Evolutionary conservation across 1,140 invertebrate genomes (phyloP), one percentile per base, ranked within the genome.

Genomic region (Drosophila eugracilis): DNA sequence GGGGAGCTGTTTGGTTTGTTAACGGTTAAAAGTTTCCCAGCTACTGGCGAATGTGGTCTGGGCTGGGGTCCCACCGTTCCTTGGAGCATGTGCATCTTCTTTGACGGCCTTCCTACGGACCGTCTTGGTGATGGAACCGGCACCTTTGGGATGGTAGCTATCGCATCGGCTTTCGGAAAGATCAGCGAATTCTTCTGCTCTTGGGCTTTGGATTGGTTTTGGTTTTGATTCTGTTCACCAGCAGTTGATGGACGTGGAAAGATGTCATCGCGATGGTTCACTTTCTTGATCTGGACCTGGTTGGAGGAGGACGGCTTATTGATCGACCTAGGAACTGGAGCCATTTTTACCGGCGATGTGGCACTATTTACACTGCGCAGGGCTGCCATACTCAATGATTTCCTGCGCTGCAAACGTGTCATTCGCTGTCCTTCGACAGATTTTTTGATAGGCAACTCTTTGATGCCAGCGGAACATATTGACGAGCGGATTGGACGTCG

Each of bases 261-360:
- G 19, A 72, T 65, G 36, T 67, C 80, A n/a, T 84, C 75, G 6
- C 21, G 34, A 0, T 2, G 6, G 10, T 0, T 34, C 12, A 39
- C 9, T 36, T 41, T 10, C 9, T 12, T 49, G 10, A 24, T 22
- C 17, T 36, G 57, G 17, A 14, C 24, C n/a, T n/a, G n/a, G n/a
- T n/a, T 22, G 44, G 14, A 2, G 24, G 44, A 28, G 0, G 48
- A 0, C 12, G 26, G 54, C 19, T 47, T 14, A 6, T 14, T 62
- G 19, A 22, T 14, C 14, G 28, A 15, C 15, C 70, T 48, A 5
- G 81, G 81, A 22, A 86, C 37, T 5, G 74, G 83, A 0, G 78
- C 37, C 83, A 86, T 41, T 45, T 86, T 85, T 0, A 86, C 77
- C 0, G 81, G 81, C 3, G 81, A 80, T 2, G 76, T 80, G 39